A percentile compares a stretch with the other conserved stretches of the same genome.
Conservation (phyloP, 2,113 vertebrate species). For the Lepus americanus region DNA sequence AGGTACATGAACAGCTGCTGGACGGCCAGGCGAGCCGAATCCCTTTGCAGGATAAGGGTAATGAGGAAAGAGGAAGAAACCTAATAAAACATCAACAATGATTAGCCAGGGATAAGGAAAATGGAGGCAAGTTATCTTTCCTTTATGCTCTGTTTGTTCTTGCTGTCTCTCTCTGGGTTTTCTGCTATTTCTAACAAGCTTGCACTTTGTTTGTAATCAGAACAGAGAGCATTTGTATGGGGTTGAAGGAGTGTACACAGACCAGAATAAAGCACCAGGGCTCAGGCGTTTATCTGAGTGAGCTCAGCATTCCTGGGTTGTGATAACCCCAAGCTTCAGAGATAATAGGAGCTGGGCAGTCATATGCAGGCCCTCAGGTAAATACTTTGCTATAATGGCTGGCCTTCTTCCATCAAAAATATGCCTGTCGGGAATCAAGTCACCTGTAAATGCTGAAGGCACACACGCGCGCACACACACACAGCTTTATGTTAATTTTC, state of each 20-base stretch:
- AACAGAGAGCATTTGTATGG: not conserved
- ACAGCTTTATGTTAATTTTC: not conserved
- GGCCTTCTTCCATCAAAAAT: not conserved
- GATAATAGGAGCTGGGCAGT: too few relatives aligned
- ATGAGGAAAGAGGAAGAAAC: not conserved
- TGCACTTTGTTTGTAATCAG: slow-evolving; percentile 7
- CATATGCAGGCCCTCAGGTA: not conserved
- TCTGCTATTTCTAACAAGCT: not conserved
- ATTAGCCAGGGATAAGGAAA: not conserved
- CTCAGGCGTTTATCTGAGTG: not conserved
- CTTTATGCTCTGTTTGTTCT: not conserved
- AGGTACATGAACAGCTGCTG: not conserved
- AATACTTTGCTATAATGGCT: not conserved
- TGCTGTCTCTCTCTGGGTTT: not conserved
- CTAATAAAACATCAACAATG: not conserved
- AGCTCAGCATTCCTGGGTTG: not conserved
- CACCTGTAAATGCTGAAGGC: not conserved
- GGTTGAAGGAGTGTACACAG: not conserved
- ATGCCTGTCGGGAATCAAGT: not conserved
- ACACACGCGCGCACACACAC: not conserved
- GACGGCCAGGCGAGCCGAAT: not conserved
- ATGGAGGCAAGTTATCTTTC: not conserved
- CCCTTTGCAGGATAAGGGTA: not conserved
- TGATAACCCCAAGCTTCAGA: not conserved
- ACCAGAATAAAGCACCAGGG: not conserved